phyloP scores from a whole-genome alignment of 2,888 invertebrate species.

The Rhorus exstirpatorius region DNA sequence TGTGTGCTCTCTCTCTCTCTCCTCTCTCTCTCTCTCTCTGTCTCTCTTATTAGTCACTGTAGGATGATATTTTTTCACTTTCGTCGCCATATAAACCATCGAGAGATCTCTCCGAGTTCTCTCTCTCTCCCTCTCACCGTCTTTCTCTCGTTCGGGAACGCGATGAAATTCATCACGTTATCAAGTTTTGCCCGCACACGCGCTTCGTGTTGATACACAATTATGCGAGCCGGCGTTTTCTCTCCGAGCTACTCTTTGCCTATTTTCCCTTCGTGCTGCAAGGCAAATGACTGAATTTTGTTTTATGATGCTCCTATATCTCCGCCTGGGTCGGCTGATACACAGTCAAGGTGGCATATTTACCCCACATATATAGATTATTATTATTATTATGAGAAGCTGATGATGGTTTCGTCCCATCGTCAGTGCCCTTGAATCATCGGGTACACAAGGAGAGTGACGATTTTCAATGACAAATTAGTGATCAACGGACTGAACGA shows the following conservation, averaged over 20 bases:
- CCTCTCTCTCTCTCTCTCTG: not conserved
- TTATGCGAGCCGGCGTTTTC: slow-evolving; percentile 84
- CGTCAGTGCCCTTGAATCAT: not conserved
- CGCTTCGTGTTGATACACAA: slow-evolving; percentile 84
- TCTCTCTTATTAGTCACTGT: slow-evolving; percentile 18
- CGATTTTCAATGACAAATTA: too few species aligned
- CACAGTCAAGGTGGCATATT: not conserved
- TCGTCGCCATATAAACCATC: not conserved
- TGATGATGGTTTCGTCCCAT: not conserved
- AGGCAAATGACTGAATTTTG: slow-evolving; percentile 30
- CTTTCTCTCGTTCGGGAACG: slow-evolving; percentile 59
- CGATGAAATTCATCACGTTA: slow-evolving; percentile 84
- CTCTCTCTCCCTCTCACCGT: not conserved
- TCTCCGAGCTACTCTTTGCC: slow-evolving; percentile 14
- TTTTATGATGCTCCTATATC: not conserved
- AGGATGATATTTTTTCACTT: slow-evolving; percentile 18
- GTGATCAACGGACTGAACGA: too few species aligned
- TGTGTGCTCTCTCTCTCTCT: not conserved
- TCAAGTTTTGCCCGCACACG: slow-evolving; percentile 81
- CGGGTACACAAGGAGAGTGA: too few species aligned
- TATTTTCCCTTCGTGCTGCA: slow-evolving; percentile 14
- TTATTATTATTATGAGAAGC: not conserved
- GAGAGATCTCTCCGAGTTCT: not conserved
- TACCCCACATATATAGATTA: not conserved
- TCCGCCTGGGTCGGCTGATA: not conserved